Evolutionary conservation across 2,113 vertebrate species (phyloP).

Genomic region (Neodon shergylaensis): DNA sequence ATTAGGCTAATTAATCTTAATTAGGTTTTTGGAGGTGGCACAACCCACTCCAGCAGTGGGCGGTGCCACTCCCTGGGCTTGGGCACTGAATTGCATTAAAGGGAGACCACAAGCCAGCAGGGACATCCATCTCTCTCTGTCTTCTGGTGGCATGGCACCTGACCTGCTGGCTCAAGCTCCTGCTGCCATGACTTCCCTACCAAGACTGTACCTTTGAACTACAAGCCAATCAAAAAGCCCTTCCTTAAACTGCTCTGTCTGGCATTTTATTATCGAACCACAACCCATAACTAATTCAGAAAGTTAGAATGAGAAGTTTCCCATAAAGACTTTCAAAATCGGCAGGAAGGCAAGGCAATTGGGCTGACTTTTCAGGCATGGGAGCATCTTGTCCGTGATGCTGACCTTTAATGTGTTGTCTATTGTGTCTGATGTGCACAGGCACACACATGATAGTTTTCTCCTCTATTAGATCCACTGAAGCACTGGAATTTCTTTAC

Average conservation of each 20-base stretch:
- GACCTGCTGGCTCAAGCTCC: background rate
- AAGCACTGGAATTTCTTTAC: slow-evolving; percentile 29
- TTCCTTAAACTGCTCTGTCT: background rate
- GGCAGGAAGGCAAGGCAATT: background rate
- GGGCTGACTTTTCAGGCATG: rapidly evolving
- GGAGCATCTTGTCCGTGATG: rapidly evolving
- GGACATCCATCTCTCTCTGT: background rate
- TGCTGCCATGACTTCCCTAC: background rate
- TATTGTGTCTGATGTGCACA: rapidly evolving
- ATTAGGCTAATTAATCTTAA: background rate
- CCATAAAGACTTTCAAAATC: background rate
- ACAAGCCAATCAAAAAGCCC: background rate
- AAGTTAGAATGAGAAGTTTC: background rate
- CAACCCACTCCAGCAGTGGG: background rate
- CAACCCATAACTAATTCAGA: background rate
- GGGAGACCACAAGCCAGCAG: background rate
- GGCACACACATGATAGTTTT: background rate
- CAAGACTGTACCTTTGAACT: background rate
- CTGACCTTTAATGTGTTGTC: background rate
- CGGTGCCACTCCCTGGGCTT: background rate
- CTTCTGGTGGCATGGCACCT: background rate
- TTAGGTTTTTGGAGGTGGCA: background rate
- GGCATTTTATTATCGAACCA: background rate
- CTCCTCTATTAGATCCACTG: rapidly evolving
- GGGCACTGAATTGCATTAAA: background rate